Evolutionary conservation across 2,888 invertebrate species (phyloP), one percentile per base, ranked within the genome.

Genomic region (Scaptodrosophila latifasciaeformis): DNA sequence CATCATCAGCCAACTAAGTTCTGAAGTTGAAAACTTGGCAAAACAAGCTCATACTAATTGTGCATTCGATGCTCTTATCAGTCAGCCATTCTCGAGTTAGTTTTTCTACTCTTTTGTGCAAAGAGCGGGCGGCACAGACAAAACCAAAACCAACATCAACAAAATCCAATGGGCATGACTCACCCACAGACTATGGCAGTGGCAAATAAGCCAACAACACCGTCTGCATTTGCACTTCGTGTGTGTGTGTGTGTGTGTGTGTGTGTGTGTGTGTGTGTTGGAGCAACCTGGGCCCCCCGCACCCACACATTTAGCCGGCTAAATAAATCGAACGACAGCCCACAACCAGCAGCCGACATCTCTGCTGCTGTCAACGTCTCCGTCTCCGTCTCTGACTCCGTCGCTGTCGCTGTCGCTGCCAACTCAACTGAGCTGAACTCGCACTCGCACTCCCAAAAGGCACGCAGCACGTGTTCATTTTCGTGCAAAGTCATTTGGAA

Each of bases 401-500:
- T 24, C 64, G 64, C 64, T 27, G 54, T 49, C 58, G 52, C 54
- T 53, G 50, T 54, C 59, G 19, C 59, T 48, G 7, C 37, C 13
- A 21, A 15, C 30, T 2, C 7, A 34, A 34, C 15, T 17, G 37
- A 13, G 37, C 10, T 17, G 1, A 17, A 13, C 13, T 17, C 6
- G n/a, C 24, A 31, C 12, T 9, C n/a, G 37, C 53, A 40, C 59
- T 69, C 46, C 56, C 68, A 37, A 17, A 37, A 17, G 18, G 31
- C 49, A 54, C 35, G 65, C 65, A 76, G 81, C 75, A 76, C 75
- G 75, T 76, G 75, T 78, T 76, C 68, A 67, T 65, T 80, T 76
- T 78, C 57, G 68, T 68, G 68, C 74, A 78, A 64, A 75, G 49
- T 51, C 60, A 61, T 44, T 57, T 62, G 61, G 65, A 70, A 75